Evolutionary conservation across 2,113 vertebrate species (phyloP), one percentile per base, ranked within the genome.

Genomic region (Agelaius tricolor): DNA sequence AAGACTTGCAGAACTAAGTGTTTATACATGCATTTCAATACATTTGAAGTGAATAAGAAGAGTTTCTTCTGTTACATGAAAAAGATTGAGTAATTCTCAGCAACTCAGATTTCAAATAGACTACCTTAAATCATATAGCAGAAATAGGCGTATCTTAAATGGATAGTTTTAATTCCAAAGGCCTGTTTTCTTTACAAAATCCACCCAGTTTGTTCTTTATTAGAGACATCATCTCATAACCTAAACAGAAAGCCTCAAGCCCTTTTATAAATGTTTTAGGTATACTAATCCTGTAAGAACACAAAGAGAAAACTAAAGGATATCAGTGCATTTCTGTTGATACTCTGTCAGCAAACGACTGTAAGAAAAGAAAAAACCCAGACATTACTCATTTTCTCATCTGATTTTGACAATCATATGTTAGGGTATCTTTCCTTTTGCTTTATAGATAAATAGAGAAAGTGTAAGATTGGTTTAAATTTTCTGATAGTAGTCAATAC

Each of bases 321-420:
- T 99, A 99, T 99, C 98, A 96, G 98, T 98, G 94, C 98, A 98
- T 69, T 99, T 99, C 97, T 98, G 98, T 96, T 99, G 98, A 93
- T 99, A 99, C 28, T 99, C 98, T 26, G 97, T 98, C 87, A 99
- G 95, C 89, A 99, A 94, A 74, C 91, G 98, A 95, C 99, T 99
- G 97, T 35, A 97, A 97, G 61, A 97, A 72, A 95, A 77, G 80
- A 65, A 80, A 57, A 43, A 57, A 31, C 5, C 5, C 30, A 83
- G 17, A 35, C 15, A 81, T 89, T 75, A 95, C 5, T 82, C 1
- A 82, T 87, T 84, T 91, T 82, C 58, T 78, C 19, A 75, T 8
- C 3, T 16, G 12, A 78, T 61, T 87, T 78, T 65, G 33, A 93
- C 59, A 71, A 46, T 15, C 0, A 1, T 13, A 19, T 24, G 33